Evolutionary conservation across 2,113 vertebrate genomes (phyloP), one percentile per base, ranked within the genome.

Genomic region (Morphnarchus princeps): DNA sequence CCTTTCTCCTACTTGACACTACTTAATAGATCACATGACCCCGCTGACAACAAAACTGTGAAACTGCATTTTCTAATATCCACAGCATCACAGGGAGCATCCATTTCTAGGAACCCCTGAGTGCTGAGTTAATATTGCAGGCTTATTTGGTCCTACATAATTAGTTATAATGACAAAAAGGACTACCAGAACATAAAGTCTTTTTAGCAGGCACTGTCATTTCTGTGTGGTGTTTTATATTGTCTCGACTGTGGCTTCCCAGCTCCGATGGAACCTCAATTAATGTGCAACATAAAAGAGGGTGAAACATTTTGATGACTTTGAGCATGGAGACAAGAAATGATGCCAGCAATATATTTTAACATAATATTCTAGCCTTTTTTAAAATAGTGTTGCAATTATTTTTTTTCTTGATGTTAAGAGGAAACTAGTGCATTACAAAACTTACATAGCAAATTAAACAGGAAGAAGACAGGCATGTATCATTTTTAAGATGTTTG

Each of bases 151-250:
- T 89, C 71, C 66, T 92, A 63, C 57, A 61, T 95, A 94, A 97
- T 96, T 95, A 95, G 94, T 97, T 91, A 81, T 96, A 96, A 95
- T 96, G 95, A 97, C 91, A 95, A 94, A 96, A 97, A 95, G 72
- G 77, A 87, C 86, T 91, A 87, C 21, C 28, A 76, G 94, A 92
- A 93, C 80, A 89, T 92, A 87, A 90, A 89, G 77, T 24, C 86
- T 93, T 95, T 97, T 57, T 77, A 97, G 89, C 92, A 97, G 92
- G 91, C 86, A 82, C 57, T 95, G 95, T 92, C 94, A 91, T 79
- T 96, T 90, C 80, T 84, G 40, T 28, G 12, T 71, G 34, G 13
- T 92, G 73, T 87, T 97, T 95, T 95, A 96, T 89, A 65, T 67
- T 87, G 92, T 93, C 95, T 95, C 84, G 83, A 93, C 92, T 79